phyloP scores from a whole-genome alignment of 2,113 vertebrate genomes.

The Epinephelus lanceolatus region DNA sequence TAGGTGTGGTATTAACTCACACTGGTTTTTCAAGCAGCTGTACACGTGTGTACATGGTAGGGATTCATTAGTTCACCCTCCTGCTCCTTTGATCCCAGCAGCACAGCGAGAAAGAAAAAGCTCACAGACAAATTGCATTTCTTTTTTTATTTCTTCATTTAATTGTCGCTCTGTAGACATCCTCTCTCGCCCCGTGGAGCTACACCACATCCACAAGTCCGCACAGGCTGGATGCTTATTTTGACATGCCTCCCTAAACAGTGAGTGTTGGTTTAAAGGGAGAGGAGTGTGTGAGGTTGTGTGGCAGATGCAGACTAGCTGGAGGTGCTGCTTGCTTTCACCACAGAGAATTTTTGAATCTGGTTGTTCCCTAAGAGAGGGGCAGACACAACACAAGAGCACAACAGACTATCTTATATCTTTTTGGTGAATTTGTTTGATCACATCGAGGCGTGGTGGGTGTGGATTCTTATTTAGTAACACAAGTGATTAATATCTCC shows the following conservation, averaged over 20 bases:
- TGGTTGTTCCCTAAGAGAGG: constrained; percentile 14
- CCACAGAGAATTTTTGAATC: constrained; percentile 10
- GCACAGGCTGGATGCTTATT: constrained; percentile 65
- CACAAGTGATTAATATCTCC: constrained; percentile 9
- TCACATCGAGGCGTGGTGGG: constrained; percentile 5
- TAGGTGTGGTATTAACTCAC: neutral
- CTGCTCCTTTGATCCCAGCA: constrained; percentile 6
- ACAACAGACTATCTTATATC: neutral
- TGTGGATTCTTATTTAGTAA: neutral
- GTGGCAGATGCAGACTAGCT: constrained; percentile 41
- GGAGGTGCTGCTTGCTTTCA: constrained; percentile 26
- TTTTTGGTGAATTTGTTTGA: constrained; percentile 13
- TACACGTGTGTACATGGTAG: neutral
- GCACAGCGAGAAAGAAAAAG: constrained; percentile 17
- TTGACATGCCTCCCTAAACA: constrained; percentile 56
- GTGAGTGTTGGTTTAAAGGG: constrained; percentile 32
- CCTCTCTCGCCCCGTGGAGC: constrained; percentile 22
- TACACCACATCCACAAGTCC: constrained; percentile 54
- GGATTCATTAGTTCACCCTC: constrained; percentile 6
- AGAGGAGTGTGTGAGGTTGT: constrained; percentile 34
- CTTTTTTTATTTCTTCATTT: constrained; percentile 4
- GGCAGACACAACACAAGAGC: neutral
- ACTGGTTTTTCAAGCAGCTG: constrained; percentile 1
- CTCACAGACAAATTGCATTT: neutral
- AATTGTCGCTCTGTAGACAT: constrained; percentile 36